Percentiles rank a stretch among this genome's conserved stretches.
Evolutionary conservation across 1,140 invertebrate genomes (phyloP).

Genomic region (Zaprionus africanus): DNA sequence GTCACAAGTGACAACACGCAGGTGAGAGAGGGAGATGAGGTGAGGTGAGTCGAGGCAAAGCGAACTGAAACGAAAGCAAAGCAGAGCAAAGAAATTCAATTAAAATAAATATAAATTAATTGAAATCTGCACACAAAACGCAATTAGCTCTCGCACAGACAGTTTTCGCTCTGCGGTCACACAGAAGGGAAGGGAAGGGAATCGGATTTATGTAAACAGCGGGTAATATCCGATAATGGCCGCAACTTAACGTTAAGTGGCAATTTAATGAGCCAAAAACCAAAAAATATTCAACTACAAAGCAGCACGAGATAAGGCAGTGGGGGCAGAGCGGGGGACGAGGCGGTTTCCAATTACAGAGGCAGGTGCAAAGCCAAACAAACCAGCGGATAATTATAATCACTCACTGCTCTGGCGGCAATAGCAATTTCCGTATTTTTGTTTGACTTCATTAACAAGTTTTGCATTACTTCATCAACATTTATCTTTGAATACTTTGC

Average conservation of each 20-base stretch:
- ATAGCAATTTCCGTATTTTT: neutral
- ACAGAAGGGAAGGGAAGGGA: constrained; percentile 26
- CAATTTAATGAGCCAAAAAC: constrained; percentile 33
- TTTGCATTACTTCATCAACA: neutral
- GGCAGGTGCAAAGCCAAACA: constrained; percentile 4
- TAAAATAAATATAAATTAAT: constrained; percentile 78
- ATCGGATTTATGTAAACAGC: constrained; percentile 66
- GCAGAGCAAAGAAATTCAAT: constrained; percentile 61
- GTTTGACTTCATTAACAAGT: constrained; percentile 8
- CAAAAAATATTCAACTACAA: constrained; percentile 9
- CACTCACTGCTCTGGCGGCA: neutral
- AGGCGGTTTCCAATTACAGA: constrained; percentile 1
- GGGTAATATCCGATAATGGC: constrained; percentile 19
- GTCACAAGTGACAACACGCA: neutral
- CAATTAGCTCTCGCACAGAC: constrained; percentile 48
- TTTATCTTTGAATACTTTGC: neutral
- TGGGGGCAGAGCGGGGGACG: neutral
- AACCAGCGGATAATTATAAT: constrained; percentile 21
- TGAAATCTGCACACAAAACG: constrained; percentile 63
- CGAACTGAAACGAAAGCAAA: neutral
- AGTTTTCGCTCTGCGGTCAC: constrained; percentile 15
- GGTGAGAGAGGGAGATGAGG: neutral
- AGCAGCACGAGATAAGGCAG: constrained; percentile 6
- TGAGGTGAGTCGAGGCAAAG: neutral
- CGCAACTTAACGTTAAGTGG: constrained; percentile 18